These are phyloP conservation scores for Cyphomyrus discorhynchus DNA, from an alignment of 2,113 vertebrate genomes.

Conservation along the genomic window DNA sequence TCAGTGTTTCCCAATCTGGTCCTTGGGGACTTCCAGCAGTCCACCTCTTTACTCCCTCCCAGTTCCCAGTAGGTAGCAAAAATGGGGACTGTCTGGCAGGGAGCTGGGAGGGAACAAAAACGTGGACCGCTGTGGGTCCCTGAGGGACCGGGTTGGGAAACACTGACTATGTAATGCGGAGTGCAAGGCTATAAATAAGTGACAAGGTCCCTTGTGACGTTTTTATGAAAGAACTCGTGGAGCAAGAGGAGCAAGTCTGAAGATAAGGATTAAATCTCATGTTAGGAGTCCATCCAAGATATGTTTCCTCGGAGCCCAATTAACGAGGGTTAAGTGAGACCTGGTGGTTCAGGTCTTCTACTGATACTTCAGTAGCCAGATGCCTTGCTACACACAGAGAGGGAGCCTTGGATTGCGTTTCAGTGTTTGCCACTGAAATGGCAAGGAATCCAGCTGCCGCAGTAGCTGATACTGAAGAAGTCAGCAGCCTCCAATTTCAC, in stretches of 20 bases:
- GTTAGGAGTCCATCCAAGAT: neutral
- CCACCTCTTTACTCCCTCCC: neutral
- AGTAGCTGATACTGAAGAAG: neutral
- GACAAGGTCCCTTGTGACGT: neutral
- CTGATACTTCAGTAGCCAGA: neutral
- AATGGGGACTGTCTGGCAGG: neutral
- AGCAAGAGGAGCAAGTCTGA: neutral
- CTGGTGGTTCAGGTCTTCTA: neutral
- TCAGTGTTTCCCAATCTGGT: neutral
- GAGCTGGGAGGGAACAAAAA: neutral
- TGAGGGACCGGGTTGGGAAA: neutral
- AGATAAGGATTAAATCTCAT: neutral
- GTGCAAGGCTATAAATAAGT: neutral
- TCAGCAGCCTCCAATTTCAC: neutral
- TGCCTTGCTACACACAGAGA: neutral
- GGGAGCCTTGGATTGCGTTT: neutral
- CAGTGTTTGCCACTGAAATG: neutral
- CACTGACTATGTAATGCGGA: neutral
- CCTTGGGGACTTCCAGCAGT: neutral
- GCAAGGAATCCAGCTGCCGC: neutral
- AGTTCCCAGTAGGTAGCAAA: neutral
- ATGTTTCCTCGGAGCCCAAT: neutral
- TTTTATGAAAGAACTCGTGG: neutral
- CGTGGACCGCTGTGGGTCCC: neutral
- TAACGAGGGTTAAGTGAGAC: neutral